Evolutionary conservation across 2,797 vertebrate species (phyloP), one percentile per base, ranked within the genome.

Genomic region (Microctenopoma lineatum): DNA sequence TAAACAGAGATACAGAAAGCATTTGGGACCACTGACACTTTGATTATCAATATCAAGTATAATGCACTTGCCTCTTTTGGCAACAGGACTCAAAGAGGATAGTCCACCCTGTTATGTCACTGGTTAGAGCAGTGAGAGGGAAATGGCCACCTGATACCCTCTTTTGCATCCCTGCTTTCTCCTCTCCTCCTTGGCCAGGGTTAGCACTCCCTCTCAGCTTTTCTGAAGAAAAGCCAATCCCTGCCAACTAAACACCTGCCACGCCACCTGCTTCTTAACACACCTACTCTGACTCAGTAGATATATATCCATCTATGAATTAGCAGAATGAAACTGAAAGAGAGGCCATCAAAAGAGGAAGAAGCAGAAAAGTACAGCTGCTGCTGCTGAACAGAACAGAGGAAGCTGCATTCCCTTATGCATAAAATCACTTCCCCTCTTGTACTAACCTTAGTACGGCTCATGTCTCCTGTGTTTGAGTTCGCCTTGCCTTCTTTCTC

Each of bases 371-470:
- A 6, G 18, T 18, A 8, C 36, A 77, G 64, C 38, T 15, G 7
- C 21, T 15, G 7, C 21, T 38, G 56, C 59, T 53, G 16, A 60
- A 74, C n/a, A 80, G 50, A 74, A 83, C 0, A 72, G 79, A 83
- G 86, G 86, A 91, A 89, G 83, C 68, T 45, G 11, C 25, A 36
- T 36, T 56, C 74, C 18, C 27, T 50, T 26, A 5, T 54, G 52
- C 60, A 59, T 57, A 54, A 6, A 59, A 70, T 47, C 21, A 70
- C 68, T 89, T 87, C 87, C 66, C 46, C 62, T 72, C 66, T 56
- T 25, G 5, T 26, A 95, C 96, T 92, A 74, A 97, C 96, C 89
- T 95, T 90, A 1, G 84, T 71, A 15, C 84, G 73, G 82, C 77
- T 95, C 88, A 90, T 92, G 66, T 81, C 61, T 63, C 61, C 84